These are phyloP conservation scores for Zaprionus ghesquierei DNA, from an alignment of 1,140 invertebrate genomes.

Conservation along the genomic window DNA sequence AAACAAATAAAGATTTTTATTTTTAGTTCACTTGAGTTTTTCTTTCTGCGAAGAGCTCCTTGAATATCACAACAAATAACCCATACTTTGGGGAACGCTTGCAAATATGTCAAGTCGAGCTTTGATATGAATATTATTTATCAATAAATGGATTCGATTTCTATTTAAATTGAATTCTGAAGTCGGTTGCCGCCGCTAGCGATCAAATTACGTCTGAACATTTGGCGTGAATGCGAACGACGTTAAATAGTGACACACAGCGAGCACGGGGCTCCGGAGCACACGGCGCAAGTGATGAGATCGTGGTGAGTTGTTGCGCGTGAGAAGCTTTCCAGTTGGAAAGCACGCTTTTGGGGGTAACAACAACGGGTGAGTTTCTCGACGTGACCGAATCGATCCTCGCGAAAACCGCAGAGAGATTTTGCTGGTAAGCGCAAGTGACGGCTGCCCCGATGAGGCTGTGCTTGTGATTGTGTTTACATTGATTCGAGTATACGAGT, in stretches of 20 bases:
- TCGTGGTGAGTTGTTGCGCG: slow-evolving; percentile 53
- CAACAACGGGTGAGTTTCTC: background rate
- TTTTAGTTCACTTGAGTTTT: background rate
- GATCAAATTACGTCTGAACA: slow-evolving; percentile 59
- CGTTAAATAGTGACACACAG: slow-evolving; percentile 43
- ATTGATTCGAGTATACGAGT: background rate
- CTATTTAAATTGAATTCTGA: slow-evolving; percentile 13
- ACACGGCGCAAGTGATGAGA: slow-evolving; percentile 22
- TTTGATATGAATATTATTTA: slow-evolving; percentile 4
- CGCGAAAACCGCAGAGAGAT: slow-evolving; percentile 27
- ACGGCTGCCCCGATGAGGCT: slow-evolving; percentile 13
- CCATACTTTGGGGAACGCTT: slow-evolving; percentile 1
- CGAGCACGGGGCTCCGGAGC: background rate
- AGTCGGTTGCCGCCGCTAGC: slow-evolving; percentile 4
- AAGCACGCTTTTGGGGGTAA: slow-evolving; percentile 26
- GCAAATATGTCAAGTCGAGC: background rate
- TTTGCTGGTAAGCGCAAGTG: slow-evolving; percentile 5
- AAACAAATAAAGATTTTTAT: background rate
- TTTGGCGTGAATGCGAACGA: slow-evolving; percentile 35
- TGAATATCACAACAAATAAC: slow-evolving; percentile 29
- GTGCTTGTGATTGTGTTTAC: background rate
- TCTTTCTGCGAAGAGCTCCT: slow-evolving; percentile 6
- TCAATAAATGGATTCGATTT: slow-evolving; percentile 3
- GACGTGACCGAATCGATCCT: background rate
- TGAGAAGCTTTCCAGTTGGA: slow-evolving; percentile 27